phyloP scores from a whole-genome alignment of 2,888 invertebrate genomes.

The Agrotis puta region DNA sequence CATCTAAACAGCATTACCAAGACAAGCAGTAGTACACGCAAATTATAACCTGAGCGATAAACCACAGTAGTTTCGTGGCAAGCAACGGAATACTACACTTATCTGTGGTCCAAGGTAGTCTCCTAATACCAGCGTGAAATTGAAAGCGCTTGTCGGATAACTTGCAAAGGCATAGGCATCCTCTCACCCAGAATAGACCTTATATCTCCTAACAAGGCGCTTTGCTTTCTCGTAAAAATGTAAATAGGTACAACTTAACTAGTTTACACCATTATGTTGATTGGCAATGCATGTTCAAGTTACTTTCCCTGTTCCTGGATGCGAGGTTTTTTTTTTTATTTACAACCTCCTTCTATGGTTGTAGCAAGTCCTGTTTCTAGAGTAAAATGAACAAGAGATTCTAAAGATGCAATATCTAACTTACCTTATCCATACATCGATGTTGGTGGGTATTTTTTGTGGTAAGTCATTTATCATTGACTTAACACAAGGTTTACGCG shows the following conservation, averaged over 20 bases:
- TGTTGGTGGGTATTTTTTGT: not conserved
- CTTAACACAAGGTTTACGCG: constrained; percentile 44
- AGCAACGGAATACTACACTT: constrained; percentile 18
- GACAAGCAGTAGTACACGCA: not conserved
- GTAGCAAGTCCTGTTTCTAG: constrained; percentile 14
- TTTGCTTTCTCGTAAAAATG: constrained; percentile 51
- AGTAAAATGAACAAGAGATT: constrained; percentile 11
- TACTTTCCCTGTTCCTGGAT: constrained; percentile 39
- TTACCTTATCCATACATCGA: not conserved
- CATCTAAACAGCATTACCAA: not conserved
- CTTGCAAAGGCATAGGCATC: constrained; percentile 42
- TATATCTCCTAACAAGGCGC: constrained; percentile 51
- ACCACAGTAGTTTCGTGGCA: constrained; percentile 11
- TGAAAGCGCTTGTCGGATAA: constrained; percentile 45
- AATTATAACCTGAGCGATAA: constrained; percentile 9
- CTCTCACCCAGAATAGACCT: constrained; percentile 26
- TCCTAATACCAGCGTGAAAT: constrained; percentile 43
- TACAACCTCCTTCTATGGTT: not conserved
- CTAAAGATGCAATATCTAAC: not conserved
- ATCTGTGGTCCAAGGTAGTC: not conserved
- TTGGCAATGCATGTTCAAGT: constrained; percentile 19
- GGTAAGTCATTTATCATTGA: constrained; percentile 41
- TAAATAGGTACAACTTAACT: constrained; percentile 48
- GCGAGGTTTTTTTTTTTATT: constrained; percentile 11
- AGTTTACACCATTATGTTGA: constrained; percentile 40